Evolutionary conservation across 1,140 invertebrate species (phyloP), one percentile per base, ranked within the genome.

Genomic region (Chironomus tepperi): DNA sequence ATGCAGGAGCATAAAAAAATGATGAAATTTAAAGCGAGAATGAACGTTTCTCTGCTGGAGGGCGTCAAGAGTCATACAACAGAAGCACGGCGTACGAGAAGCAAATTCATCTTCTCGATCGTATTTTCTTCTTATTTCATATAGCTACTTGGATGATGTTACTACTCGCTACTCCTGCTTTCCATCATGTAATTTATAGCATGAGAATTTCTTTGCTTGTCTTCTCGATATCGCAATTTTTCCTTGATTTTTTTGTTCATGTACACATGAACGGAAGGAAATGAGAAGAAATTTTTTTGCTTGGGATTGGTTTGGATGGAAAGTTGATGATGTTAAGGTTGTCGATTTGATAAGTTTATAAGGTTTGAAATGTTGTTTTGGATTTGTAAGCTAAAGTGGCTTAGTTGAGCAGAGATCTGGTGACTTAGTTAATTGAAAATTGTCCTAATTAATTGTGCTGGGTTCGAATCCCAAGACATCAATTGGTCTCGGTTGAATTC

Each of bases 101-200:
- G 43, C 43, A 47, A 57, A 57, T 57, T 57, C 47, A 57, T 57
- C 47, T 57, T n/a, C 43, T 47, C 15, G 47, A 57, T 57, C 47
- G 12, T n/a, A 57, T 12, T 57, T 57, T 57, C n/a, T 47, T 47
- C 43, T 47, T 7, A 47, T n/a, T 57, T 57, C 47, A 12, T 3
- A 57, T 34, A 34, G 47, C 12, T n/a, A 57, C 9, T 57, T 57
- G 47, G 47, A 9, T 57, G 47, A 12, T 57, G 12, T 57, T 57
- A 57, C 12, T 57, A 1, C 47, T 57, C n/a, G 12, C 47, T 57
- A 15, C 47, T 57, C 3, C 47, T 57, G 47, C 12, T 19, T 70
- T 70, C 19, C 65, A 70, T 70, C 65, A 70, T 70, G 65, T 70
- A 70, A 70, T 70, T 70, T 70, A 70, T 70, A 70, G 16, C 65